Evolutionary conservation across 2,797 vertebrate species (phyloP), one percentile per base, ranked within the genome.

Genomic region (Peromyscus attwateri): DNA sequence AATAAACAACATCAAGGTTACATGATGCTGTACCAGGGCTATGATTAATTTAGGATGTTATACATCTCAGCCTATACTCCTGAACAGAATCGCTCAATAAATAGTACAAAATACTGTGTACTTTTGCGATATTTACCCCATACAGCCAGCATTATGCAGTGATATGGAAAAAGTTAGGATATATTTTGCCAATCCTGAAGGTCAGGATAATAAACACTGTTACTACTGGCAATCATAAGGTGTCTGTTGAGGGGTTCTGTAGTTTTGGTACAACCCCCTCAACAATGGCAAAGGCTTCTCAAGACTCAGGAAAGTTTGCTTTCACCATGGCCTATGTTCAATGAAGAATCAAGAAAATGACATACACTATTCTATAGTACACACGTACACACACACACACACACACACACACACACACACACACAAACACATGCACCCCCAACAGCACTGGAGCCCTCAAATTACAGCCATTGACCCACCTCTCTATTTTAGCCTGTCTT

Each of bases 401-500:
- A 95, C 3, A 62, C 81, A 60, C 64, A 85, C n/a, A 29, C 46
- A 23, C 60, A 60, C n/a, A 9, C 66, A 52, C 49, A 88, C 55
- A 71, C 10, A 23, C 6, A 49, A 60, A 68, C 79, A 88, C 94
- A 96, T 46, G 75, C 85, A 89, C 46, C 21, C 52, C 46, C 88
- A 87, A 90, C 0, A 88, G 91, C 82, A 95, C 40, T 85, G 77
- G 60, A 91, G 84, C 1, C 19, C 85, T 89, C 85, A 73, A 91
- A 94, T 95, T 81, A 95, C 27, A 92, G 83, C 52, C 92, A 88
- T 43, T 57, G 40, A 92, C 98, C 81, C 94, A 99, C 99, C 99
- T 99, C 96, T 99, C 99, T 0, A 99, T 99, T 98, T 99, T 99
- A 68, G 99, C 99, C 43, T 99, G 98, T 97, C 99, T 99, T 89